Evolutionary conservation across 2,797 vertebrate genomes (phyloP).

Genomic region (Echiichthys vipera): DNA sequence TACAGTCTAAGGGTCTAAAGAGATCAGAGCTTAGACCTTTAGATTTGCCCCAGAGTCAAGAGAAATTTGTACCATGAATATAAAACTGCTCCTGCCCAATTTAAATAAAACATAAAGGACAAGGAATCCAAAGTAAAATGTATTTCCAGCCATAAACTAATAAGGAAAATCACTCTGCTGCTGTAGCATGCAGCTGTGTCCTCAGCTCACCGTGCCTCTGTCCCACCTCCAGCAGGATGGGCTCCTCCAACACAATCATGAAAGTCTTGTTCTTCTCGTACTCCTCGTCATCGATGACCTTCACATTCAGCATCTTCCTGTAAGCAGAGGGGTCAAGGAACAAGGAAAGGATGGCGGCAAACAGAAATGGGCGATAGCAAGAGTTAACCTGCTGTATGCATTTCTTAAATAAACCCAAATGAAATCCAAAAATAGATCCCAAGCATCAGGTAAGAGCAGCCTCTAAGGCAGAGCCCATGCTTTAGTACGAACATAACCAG

Average conservation of each 20-base stretch:
- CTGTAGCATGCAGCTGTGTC: constrained; percentile 5
- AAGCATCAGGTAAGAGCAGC: constrained; percentile 16
- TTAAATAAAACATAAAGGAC: constrained; percentile 27
- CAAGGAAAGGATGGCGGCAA: constrained; percentile 11
- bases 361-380: constrained; percentile 27
- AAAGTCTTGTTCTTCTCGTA: constrained; percentile 93
- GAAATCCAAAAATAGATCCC: constrained; percentile 28
- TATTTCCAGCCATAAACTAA: constrained; percentile 23
- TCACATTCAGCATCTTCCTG: constrained; percentile 89
- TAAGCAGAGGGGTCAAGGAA: constrained; percentile 18
- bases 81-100: constrained; percentile 9
- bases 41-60: neutral
- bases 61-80: neutral
- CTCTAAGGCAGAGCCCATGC: constrained; percentile 9
- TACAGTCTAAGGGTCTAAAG: neutral
- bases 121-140: neutral
- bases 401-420: constrained; percentile 29
- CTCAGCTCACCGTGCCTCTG: constrained; percentile 84
- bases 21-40: neutral
- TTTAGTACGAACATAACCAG: constrained; percentile 38
- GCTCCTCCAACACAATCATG: constrained; percentile 86
- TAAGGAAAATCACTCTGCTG: neutral
- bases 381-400: neutral
- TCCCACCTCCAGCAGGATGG: constrained; percentile 87
- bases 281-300: constrained; percentile 91